phyloP scores from a whole-genome alignment of 2,888 invertebrate genomes.

The Caenorhabditis sp. region DNA sequence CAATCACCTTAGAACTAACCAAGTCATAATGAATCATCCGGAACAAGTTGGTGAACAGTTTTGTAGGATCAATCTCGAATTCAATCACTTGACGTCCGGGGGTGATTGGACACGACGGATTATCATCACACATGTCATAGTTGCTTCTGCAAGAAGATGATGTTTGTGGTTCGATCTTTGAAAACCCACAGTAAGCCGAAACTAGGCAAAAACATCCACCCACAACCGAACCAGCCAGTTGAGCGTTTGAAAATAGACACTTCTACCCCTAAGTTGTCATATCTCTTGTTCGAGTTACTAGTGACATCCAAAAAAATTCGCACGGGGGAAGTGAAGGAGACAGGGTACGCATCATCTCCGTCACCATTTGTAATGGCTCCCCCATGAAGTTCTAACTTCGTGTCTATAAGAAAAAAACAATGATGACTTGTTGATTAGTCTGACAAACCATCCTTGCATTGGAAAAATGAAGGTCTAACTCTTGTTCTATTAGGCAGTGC shows the following conservation, averaged over 20 bases:
- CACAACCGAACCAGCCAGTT: slow-evolving; percentile 81
- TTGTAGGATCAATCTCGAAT: slow-evolving; percentile 73
- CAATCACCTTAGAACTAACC: slow-evolving; percentile 60
- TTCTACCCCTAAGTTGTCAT: slow-evolving; percentile 78
- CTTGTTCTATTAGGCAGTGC: slow-evolving; percentile 69
- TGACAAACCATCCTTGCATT: slow-evolving; percentile 63
- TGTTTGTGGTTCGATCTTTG: neutral
- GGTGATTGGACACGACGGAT: slow-evolving; percentile 73
- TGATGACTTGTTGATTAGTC: no score
- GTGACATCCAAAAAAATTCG: slow-evolving; percentile 80
- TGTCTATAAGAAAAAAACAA: no score
- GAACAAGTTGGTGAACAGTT: slow-evolving; percentile 75
- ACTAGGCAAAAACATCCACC: slow-evolving; percentile 79
- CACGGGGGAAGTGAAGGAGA: slow-evolving; percentile 73
- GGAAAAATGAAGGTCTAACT: slow-evolving; percentile 69
- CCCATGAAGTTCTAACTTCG: slow-evolving; percentile 75
- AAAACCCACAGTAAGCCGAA: slow-evolving; percentile 74
- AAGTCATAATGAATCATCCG: slow-evolving; percentile 75
- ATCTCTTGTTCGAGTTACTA: slow-evolving; percentile 75
- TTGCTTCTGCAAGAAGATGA: slow-evolving; percentile 64
- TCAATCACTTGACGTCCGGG: slow-evolving; percentile 79
- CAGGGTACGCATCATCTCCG: slow-evolving; percentile 78
- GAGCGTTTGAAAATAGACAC: slow-evolving; percentile 77
- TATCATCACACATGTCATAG: slow-evolving; percentile 73
- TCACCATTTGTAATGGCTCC: slow-evolving; percentile 78